Evolutionary conservation across 2,113 vertebrate species (phyloP).

Genomic region (Junco hyemalis): DNA sequence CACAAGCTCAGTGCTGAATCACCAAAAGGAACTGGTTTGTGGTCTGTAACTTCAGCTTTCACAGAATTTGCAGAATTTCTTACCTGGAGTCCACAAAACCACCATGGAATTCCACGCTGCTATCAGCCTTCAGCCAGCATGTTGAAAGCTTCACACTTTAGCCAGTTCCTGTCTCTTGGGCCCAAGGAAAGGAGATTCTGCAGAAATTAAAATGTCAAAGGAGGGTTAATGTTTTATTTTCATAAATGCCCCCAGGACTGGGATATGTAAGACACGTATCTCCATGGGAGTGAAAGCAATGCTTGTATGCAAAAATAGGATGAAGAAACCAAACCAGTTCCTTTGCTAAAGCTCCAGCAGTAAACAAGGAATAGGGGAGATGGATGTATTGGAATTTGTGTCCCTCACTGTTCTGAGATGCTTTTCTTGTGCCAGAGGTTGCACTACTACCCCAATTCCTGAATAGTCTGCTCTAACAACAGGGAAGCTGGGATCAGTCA

Average conservation of each 20-base stretch:
- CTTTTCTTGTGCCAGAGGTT: neutral
- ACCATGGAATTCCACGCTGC: rapidly evolving
- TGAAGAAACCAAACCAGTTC: neutral
- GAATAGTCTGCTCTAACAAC: neutral
- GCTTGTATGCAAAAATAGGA: neutral
- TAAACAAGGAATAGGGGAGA: neutral
- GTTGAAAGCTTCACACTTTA: neutral
- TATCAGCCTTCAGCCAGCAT: neutral
- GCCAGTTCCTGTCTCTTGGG: neutral
- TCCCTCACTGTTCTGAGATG: neutral
- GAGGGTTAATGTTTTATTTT: neutral
- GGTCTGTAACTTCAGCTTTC: neutral
- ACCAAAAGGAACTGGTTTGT: neutral
- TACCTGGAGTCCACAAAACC: neutral
- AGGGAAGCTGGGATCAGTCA: neutral
- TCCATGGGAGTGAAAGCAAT: neutral
- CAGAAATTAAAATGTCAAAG: neutral
- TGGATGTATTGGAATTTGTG: neutral
- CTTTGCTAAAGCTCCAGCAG: neutral
- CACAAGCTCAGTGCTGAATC: neutral
- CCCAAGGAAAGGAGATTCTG: neutral
- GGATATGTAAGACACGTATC: rapidly evolving
- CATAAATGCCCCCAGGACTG: neutral
- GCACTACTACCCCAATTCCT: neutral
- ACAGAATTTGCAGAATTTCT: neutral